Evolutionary conservation across 2,113 vertebrate genomes (phyloP).

Genomic region (Misgurnus anguillicaudatus): DNA sequence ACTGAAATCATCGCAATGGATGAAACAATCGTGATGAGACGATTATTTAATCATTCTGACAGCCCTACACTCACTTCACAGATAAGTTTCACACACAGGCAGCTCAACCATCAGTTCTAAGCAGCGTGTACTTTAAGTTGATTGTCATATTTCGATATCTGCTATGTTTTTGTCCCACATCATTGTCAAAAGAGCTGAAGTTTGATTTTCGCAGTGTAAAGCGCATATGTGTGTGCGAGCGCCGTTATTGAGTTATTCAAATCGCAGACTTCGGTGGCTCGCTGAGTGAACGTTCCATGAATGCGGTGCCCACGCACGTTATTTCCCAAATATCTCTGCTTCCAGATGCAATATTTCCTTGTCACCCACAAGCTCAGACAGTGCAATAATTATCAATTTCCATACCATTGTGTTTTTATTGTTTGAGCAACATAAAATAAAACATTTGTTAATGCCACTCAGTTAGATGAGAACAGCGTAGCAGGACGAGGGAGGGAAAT

Average conservation of each 20-base stretch:
- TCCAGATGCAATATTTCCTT: conserved; percentile 67
- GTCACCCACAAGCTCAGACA: conserved; percentile 62
- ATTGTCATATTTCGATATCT: conserved; percentile 41
- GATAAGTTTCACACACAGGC: not conserved
- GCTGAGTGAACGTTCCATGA: conserved; percentile 40
- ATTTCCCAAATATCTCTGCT: conserved; percentile 68
- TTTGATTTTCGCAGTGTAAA: conserved; percentile 41
- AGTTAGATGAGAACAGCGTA: conserved; percentile 63
- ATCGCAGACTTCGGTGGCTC: conserved; percentile 12
- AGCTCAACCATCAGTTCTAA: not conserved
- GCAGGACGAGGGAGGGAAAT: conserved; percentile 57
- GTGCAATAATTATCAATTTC: conserved; percentile 78
- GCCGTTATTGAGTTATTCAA: conserved; percentile 44
- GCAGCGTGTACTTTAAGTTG: not conserved
- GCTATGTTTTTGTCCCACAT: conserved; percentile 39
- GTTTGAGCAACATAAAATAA: conserved; percentile 64
- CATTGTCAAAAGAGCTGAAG: conserved; percentile 33
- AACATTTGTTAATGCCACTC: conserved; percentile 67
- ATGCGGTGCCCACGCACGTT: conserved; percentile 63
- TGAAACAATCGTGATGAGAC: no score
- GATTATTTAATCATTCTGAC: no score
- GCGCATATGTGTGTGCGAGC: conserved; percentile 1
- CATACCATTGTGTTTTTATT: conserved; percentile 71
- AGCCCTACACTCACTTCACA: no score
- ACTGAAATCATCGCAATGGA: no score